Percentiles rank a stretch among this genome's conserved stretches.
Conservation (phyloP, 2,888 invertebrate genomes). For the Drosophila putrida region DNA sequence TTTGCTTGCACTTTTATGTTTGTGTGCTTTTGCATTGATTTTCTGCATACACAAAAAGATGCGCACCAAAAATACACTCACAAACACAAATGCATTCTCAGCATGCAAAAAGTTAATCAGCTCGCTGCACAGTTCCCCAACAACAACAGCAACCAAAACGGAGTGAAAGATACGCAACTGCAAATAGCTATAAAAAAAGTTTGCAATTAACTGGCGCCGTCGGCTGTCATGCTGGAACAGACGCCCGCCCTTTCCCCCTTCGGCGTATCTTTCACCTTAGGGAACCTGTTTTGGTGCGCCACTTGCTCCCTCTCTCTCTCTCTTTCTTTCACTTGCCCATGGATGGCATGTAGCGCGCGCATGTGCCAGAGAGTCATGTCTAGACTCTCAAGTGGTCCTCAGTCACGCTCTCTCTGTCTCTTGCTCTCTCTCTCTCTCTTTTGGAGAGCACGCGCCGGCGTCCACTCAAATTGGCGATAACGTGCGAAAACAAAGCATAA, state of each 20-base stretch:
- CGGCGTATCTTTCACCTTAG: conserved; percentile 47
- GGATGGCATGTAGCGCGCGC: conserved; percentile 55
- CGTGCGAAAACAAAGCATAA: conserved; percentile 59
- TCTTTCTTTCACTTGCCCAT: conserved; percentile 13
- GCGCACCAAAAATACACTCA: conserved; percentile 45
- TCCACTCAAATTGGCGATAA: conserved; percentile 37
- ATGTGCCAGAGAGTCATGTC: conserved; percentile 47
- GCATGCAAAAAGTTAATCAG: conserved; percentile 80
- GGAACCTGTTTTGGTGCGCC: conserved; percentile 79
- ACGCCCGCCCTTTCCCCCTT: conserved; percentile 35
- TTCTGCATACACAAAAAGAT: conserved; percentile 63
- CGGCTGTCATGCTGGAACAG: conserved; percentile 74
- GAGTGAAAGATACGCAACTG: conserved; percentile 49
- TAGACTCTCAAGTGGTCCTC: conserved; percentile 36
- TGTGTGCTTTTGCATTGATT: conserved; percentile 67
- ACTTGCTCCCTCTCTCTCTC: conserved; percentile 38
- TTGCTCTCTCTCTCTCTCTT: conserved; percentile 14
- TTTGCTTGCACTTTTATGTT: conserved; percentile 66
- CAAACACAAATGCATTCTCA: conserved; percentile 52
- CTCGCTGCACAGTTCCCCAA: conserved; percentile 50
- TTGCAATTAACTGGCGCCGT: conserved; percentile 81
- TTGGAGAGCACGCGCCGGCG: conserved; percentile 43
- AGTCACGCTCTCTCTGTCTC: conserved; percentile 17
- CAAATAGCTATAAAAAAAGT: conserved; percentile 62
- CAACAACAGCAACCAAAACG: conserved; percentile 31